Conservation (phyloP, 2,113 vertebrate genomes). For the Gymnobelideus leadbeateri region DNA sequence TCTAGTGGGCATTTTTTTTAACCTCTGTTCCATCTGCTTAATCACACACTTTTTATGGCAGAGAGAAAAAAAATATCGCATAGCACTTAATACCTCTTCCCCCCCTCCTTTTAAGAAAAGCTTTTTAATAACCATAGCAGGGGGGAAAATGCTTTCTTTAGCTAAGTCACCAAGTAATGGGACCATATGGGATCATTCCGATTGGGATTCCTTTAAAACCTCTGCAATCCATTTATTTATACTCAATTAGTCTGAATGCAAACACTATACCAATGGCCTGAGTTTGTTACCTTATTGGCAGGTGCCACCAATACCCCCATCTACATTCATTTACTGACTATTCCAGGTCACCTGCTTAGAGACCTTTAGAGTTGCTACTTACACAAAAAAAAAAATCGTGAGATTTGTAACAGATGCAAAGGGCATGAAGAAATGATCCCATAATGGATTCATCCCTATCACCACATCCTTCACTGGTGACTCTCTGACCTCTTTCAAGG, state of each 20-base stretch:
- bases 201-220: conserved; percentile 19
- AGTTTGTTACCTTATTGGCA: conserved; percentile 8
- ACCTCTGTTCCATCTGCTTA: conserved; percentile 29
- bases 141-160: neutral
- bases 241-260: conserved; percentile 22
- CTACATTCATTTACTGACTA: neutral
- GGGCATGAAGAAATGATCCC: conserved; percentile 8
- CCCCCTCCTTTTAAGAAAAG: conserved; percentile 19
- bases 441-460: conserved; percentile 44
- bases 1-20: conserved; percentile 23
- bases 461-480: conserved; percentile 68
- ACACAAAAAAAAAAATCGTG: conserved; percentile 3
- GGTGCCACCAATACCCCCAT: conserved; percentile 29
- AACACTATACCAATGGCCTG: neutral
- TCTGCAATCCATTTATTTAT: neutral
- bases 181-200: conserved; percentile 12
- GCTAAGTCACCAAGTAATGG: conserved; percentile 31
- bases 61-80: conserved; percentile 37
- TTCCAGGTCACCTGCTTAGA: conserved; percentile 21
- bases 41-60: conserved; percentile 11
- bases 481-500: conserved; percentile 75
- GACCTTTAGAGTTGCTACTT: neutral
- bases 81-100: neutral
- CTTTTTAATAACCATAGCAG: neutral
- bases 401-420: conserved; percentile 51